These are phyloP conservation scores for Aleiodes testaceus DNA, from an alignment of 2,888 invertebrate genomes.

Conservation along the genomic window DNA sequence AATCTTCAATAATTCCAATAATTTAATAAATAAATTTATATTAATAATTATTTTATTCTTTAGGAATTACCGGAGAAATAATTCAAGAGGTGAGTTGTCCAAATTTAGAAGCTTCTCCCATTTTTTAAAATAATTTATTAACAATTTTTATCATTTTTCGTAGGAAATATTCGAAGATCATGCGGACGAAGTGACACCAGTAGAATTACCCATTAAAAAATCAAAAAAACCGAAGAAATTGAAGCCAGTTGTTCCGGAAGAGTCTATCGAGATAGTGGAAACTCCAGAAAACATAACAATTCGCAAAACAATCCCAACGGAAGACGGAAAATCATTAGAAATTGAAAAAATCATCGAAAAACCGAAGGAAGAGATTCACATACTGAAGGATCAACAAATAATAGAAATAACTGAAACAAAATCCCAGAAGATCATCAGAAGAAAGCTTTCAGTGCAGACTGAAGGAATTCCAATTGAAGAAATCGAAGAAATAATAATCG, in stretches of 20 bases:
- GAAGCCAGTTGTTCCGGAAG: constrained; percentile 49
- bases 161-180: constrained; percentile 53
- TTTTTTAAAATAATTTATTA: too few relatives aligned
- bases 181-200: constrained; percentile 51
- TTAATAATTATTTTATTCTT: constrained; percentile 48
- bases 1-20: too few relatives aligned
- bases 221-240: constrained; percentile 49
- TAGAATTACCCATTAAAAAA: constrained; percentile 47
- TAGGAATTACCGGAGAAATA: constrained; percentile 56
- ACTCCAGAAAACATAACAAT: constrained; percentile 43
- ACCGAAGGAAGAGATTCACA: constrained; percentile 44
- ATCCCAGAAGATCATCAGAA: constrained; percentile 43
- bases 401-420: constrained; percentile 50
- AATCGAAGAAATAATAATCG: constrained; percentile 46
- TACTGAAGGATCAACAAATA: constrained; percentile 53
- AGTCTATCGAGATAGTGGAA: constrained; percentile 45
- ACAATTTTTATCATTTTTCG: background rate
- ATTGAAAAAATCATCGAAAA: constrained; percentile 43
- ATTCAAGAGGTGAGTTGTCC: constrained; percentile 56
- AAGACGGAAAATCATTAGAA: constrained; percentile 51
- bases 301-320: constrained; percentile 47
- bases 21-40: constrained; percentile 27
- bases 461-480: constrained; percentile 42
- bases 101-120: background rate
- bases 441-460: constrained; percentile 24